Evolutionary conservation across 2,888 invertebrate genomes (phyloP).

Genomic region (Aleiodes alternator): DNA sequence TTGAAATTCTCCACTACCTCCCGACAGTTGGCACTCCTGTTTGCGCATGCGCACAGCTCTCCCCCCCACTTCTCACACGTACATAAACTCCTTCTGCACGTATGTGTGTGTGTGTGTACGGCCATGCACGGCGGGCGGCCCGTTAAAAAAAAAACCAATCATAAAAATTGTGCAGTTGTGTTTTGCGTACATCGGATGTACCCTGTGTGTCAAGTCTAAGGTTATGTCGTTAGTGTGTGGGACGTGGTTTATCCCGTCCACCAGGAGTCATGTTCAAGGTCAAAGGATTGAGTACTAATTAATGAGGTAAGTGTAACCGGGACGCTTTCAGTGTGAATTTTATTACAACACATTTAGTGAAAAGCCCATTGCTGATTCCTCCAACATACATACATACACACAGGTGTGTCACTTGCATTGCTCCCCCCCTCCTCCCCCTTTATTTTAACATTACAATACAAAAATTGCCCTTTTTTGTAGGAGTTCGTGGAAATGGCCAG

Average conservation of each 20-base stretch:
- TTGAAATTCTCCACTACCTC: too few relatives aligned
- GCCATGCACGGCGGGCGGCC: slow-evolving; percentile 54
- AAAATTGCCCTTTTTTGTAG: not conserved
- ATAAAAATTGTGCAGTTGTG: slow-evolving; percentile 53
- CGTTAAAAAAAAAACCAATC: slow-evolving; percentile 51
- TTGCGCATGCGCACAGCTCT: slow-evolving; percentile 14
- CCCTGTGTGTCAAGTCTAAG: slow-evolving; percentile 55
- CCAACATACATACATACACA: slow-evolving; percentile 28
- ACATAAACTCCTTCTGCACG: too few relatives aligned
- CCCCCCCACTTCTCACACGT: slow-evolving; percentile 2
- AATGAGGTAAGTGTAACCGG: slow-evolving; percentile 41
- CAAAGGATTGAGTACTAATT: slow-evolving; percentile 40
- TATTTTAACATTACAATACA: not conserved
- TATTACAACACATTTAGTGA: slow-evolving; percentile 29
- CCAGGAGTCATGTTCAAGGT: slow-evolving; percentile 44
- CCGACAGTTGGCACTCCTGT: too few relatives aligned
- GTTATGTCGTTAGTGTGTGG: slow-evolving; percentile 57
- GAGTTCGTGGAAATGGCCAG: too few relatives aligned
- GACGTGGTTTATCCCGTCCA: slow-evolving; percentile 45
- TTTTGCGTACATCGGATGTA: slow-evolving; percentile 55
- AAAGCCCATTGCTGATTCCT: slow-evolving; percentile 29
- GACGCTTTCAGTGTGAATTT: slow-evolving; percentile 45
- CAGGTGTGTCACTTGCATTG: slow-evolving; percentile 54
- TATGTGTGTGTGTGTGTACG: slow-evolving; percentile 14
- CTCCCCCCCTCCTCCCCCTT: slow-evolving; percentile 40